Base-by-base conservation (phyloP, 2,888 invertebrate species). In the Abrostola tripartita region DNA sequence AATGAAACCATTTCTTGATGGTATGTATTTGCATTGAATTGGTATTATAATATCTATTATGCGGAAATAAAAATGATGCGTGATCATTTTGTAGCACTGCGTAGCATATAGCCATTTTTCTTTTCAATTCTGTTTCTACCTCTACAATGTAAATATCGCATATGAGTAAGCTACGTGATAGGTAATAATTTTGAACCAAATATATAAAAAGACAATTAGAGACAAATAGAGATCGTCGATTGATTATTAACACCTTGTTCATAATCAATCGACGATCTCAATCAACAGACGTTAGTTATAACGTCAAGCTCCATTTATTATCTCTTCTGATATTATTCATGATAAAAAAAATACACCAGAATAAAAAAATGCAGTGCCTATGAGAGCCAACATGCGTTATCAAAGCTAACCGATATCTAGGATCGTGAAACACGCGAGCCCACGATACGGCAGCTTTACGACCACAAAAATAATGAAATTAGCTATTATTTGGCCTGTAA, bases 381-480 rank as follows among this genome's bases (percentile, higher is more conserved):
- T 47, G 50, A 65, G 49, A 41, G 51, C 36, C 41, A 47, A 52
- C 52, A 65, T 61, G 63, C 67, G 62, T 75, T 71, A 63, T 65
- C 52, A 36, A 62, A 47, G 56, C 41, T 51, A 38, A 61, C 59
- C 42, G 67, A 52, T 59, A 54, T 65, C 70, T 61, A 66, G 66
- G 60, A 66, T 68, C 72, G 75, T 74, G 79, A 72, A 79, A 74
- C 92, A 92, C 92, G 92, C 91, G 79, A 91, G 71, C 71, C 74
- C 70, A 78, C 83, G 74, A 83, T 86, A 79, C 84, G 84, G 83
- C 80, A 81, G 85, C 78, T 89, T 83, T 85, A 86, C 82, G 84
- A 83, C 82, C 85, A 84, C 88, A 87, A 88, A 89, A 88, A 88
- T 91, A 90, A 92, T 92, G 87, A 92, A 91, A 91, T 92, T 90